These are phyloP conservation scores for Muscicapa striata DNA, from an alignment of 2,797 vertebrate genomes.

Conservation along the genomic window DNA sequence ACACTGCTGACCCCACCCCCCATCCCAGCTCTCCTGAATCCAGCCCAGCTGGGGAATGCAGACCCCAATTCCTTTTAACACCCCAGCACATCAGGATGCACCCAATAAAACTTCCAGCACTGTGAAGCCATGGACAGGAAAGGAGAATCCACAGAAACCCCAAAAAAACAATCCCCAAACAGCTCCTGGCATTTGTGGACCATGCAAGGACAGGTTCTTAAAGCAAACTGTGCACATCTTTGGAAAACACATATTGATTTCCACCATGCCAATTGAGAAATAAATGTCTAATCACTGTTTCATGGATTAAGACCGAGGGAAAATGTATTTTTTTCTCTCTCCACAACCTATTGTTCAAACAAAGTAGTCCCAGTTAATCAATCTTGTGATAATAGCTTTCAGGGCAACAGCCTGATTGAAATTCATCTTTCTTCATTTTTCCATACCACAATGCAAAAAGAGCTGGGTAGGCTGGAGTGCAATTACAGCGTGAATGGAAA, in stretches of 20 bases:
- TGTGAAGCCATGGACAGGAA: background rate
- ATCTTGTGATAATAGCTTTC: conserved; percentile 36
- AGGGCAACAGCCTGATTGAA: background rate
- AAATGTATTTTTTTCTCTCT: conserved; percentile 24
- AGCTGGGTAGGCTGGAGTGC: background rate
- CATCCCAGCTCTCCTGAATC: too few species aligned
- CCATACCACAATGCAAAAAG: background rate
- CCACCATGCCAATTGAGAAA: conserved; percentile 12
- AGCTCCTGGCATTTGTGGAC: background rate
- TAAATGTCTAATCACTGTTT: conserved; percentile 35
- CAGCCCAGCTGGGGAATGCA: too few species aligned
- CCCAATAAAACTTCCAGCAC: background rate
- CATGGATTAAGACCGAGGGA: conserved; percentile 3
- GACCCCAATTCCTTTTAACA: too few species aligned
- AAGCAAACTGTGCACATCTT: conserved; percentile 1
- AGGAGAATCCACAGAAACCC: background rate
- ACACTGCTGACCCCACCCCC: too few species aligned
- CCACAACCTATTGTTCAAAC: conserved; percentile 31
- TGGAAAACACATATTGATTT: conserved; percentile 24
- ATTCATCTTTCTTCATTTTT: background rate
- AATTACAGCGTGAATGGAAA: background rate
- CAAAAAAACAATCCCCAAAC: background rate
- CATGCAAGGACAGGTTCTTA: background rate
- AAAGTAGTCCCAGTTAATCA: conserved; percentile 49
- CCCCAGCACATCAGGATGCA: background rate